phyloP scores from a whole-genome alignment of 2,113 vertebrate genomes.

The Phylloscopus whistleri region DNA sequence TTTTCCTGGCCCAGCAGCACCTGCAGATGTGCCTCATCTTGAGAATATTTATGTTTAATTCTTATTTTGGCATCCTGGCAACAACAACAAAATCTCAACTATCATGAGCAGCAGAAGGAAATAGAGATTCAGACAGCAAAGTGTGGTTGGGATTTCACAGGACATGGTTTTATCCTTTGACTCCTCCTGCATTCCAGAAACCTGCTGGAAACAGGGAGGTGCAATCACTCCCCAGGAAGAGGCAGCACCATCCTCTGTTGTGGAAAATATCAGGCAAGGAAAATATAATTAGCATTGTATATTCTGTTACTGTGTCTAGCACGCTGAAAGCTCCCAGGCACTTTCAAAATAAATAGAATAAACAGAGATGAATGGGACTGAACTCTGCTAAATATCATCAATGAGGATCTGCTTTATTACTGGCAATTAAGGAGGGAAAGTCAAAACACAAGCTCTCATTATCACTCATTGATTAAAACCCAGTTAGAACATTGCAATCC shows the following conservation, averaged over 20 bases:
- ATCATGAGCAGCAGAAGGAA: neutral
- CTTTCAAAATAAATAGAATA: constrained; percentile 33
- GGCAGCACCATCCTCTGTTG: neutral
- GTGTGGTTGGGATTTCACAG: neutral
- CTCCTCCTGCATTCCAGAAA: neutral
- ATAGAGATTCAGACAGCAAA: neutral
- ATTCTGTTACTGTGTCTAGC: constrained; percentile 3
- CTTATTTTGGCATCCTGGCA: neutral
- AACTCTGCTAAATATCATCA: constrained; percentile 42
- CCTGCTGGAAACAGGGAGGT: neutral
- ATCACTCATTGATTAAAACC: constrained; percentile 60
- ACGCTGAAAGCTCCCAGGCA: constrained; percentile 9
- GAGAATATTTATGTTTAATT: neutral
- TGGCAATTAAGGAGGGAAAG: constrained; percentile 59
- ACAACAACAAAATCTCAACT: neutral
- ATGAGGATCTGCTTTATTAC: constrained; percentile 30
- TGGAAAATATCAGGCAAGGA: neutral
- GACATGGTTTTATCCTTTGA: neutral
- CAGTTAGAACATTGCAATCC: constrained; percentile 19
- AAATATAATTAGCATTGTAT: neutral
- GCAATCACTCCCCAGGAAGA: neutral
- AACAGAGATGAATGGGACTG: constrained; percentile 15
- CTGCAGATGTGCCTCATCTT: neutral
- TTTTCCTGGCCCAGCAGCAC: neutral
- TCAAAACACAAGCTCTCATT: constrained; percentile 57